Evolutionary conservation across 2,888 invertebrate species (phyloP), one percentile per base, ranked within the genome.

Genomic region (Zele albiditarsus): DNA sequence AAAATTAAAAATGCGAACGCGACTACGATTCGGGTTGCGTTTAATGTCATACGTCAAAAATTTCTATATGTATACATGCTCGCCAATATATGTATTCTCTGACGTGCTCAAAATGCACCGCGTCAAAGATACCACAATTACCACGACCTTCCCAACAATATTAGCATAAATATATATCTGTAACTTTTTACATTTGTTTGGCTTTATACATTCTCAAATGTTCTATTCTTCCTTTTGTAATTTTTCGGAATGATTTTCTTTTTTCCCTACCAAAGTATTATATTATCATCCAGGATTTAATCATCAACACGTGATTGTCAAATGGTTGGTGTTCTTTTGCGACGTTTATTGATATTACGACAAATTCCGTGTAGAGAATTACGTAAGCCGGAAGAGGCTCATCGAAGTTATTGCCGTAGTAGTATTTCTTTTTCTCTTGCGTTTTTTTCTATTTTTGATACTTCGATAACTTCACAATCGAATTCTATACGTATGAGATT

Each of bases 51-150:
- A 60, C 14, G n/a, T 53, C 12, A 14, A 1, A 38, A 60, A 60
- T 16, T 14, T 28, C 12, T 16, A 60, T 60, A 27, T 27, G 3
- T 60, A 12, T 28, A 60, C n/a, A 16, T 60, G 3, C 16, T 27
- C n/a, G 3, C 20, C 20, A 20, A 60, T 27, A n/a, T 27, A 10
- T 28, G 12, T 60, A 27, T 60, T 60, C 28, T 60, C 8, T 28
- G 28, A 27, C 14, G 28, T 27, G 16, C 60, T 27, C 28, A 63
- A 74, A 72, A 38, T 12, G 38, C 75, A 71, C 60, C 80, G 80
- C 83, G 83, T 81, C 81, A 82, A 81, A 80, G 75, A 67, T 68
- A 74, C 69, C 16, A 20, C 66, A 65, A 74, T 67, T 49, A 65
- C 42, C 66, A 71, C 58, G 62, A 63, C 63, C 63, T 72, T 70